Evolutionary conservation across 2,113 vertebrate genomes (phyloP).

Genomic region (Leuciscus idus): DNA sequence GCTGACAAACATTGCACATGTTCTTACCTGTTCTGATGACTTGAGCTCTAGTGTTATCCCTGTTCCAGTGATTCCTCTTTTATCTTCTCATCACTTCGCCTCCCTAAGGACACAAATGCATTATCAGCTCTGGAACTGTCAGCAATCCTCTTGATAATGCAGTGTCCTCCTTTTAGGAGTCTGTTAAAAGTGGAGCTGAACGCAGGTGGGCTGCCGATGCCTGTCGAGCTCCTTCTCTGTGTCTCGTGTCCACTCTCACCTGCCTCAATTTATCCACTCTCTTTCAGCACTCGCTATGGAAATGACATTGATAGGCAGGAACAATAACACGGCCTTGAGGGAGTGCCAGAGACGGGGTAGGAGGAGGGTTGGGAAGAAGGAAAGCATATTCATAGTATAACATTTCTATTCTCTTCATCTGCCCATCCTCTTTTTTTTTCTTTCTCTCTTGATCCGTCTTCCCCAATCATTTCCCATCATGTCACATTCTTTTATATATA

Average conservation of each 20-base stretch:
- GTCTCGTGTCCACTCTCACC: conserved; percentile 64
- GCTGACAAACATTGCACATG: neutral
- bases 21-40: conserved; percentile 38
- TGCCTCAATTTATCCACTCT: conserved; percentile 60
- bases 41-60: neutral
- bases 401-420: conserved; percentile 30
- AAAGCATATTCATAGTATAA: conserved; percentile 56
- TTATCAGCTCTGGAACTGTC: conserved; percentile 26
- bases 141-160: conserved; percentile 27
- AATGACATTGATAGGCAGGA: conserved; percentile 63
- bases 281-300: conserved; percentile 67
- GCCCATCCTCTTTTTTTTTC: neutral
- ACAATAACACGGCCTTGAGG: conserved; percentile 61
- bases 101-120: conserved; percentile 17
- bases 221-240: conserved; percentile 24
- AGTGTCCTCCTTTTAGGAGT: conserved; percentile 44
- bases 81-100: conserved; percentile 23
- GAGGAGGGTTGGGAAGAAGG: conserved; percentile 28
- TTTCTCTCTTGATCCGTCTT: neutral
- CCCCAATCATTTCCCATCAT: neutral
- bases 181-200: conserved; percentile 10
- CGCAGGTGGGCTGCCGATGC: conserved; percentile 27
- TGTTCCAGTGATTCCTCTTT: conserved; percentile 19
- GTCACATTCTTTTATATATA: neutral
- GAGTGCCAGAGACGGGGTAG: conserved; percentile 48